Conservation (phyloP, 2,888 invertebrate genomes). For the Sarcophaga caerulescens region DNA sequence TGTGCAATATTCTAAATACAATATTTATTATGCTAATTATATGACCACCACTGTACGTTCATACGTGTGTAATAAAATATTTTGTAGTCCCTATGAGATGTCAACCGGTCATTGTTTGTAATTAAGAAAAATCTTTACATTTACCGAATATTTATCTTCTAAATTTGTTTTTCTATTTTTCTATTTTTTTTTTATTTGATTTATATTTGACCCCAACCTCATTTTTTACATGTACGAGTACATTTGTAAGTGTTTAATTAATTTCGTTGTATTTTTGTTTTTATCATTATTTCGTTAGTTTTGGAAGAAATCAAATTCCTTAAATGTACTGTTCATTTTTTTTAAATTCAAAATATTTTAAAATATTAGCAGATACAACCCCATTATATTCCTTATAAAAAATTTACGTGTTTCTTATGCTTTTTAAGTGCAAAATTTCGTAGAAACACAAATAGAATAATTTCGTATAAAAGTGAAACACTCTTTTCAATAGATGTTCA, state of each 20-base stretch:
- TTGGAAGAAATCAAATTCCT: conserved; percentile 16
- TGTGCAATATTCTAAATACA: too few species aligned
- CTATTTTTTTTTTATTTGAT: too few species aligned
- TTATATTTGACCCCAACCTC: neutral
- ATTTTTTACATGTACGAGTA: neutral
- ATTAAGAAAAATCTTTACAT: neutral
- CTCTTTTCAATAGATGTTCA: conserved; percentile 66
- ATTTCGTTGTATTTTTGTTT: neutral
- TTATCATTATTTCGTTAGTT: conserved; percentile 2
- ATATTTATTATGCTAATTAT: too few species aligned
- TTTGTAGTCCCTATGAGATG: too few species aligned
- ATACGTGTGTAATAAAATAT: too few species aligned
- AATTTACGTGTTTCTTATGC: neutral
- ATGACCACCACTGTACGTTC: too few species aligned
- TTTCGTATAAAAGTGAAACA: conserved; percentile 72
- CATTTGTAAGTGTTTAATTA: neutral
- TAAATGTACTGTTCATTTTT: conserved; percentile 5
- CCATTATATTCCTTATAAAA: too few species aligned
- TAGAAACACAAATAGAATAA: conserved; percentile 9
- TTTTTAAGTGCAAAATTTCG: neutral
- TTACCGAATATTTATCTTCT: neutral
- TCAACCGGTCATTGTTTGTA: neutral
- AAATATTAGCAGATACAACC: neutral
- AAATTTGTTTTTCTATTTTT: neutral
- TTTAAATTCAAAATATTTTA: neutral